These are phyloP conservation scores for Gallinago paraguaiae DNA, from an alignment of 2,113 vertebrate genomes.

Conservation along the genomic window DNA sequence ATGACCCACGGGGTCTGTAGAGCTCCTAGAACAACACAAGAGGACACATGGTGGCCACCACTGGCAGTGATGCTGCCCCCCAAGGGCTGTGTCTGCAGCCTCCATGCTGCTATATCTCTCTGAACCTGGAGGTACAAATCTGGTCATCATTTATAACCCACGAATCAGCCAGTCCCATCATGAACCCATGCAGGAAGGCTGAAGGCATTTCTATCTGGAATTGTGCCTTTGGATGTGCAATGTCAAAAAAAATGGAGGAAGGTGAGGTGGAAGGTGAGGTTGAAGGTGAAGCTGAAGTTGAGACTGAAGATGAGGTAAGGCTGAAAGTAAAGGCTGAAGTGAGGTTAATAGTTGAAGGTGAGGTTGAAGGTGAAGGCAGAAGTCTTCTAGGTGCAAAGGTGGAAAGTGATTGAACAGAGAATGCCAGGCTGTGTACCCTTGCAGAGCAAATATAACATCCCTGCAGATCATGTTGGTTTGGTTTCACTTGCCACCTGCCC, in stretches of 20 bases:
- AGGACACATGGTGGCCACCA: neutral
- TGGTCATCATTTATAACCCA: no score
- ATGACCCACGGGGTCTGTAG: constrained; percentile 95
- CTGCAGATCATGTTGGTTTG: neutral
- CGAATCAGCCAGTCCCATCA: neutral
- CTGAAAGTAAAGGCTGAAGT: neutral
- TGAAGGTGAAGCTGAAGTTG: neutral
- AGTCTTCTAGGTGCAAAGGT: neutral
- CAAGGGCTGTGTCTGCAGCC: neutral
- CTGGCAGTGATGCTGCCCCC: accelerated
- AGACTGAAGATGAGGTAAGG: neutral
- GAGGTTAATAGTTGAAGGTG: neutral
- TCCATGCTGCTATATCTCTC: neutral
- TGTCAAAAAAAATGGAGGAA: neutral
- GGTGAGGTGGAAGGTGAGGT: neutral
- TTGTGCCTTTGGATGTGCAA: neutral
- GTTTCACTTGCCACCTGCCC: neutral
- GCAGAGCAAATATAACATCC: neutral
- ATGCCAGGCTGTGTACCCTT: neutral
- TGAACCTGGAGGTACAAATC: neutral
- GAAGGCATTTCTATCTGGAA: neutral
- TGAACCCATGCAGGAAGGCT: neutral
- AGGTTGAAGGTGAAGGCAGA: neutral
- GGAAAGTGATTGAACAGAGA: neutral
- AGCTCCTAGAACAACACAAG: constrained; percentile 81